These are phyloP conservation scores for Myopa tessellatipennis DNA, from an alignment of 2,888 invertebrate genomes.

Conservation along the genomic window DNA sequence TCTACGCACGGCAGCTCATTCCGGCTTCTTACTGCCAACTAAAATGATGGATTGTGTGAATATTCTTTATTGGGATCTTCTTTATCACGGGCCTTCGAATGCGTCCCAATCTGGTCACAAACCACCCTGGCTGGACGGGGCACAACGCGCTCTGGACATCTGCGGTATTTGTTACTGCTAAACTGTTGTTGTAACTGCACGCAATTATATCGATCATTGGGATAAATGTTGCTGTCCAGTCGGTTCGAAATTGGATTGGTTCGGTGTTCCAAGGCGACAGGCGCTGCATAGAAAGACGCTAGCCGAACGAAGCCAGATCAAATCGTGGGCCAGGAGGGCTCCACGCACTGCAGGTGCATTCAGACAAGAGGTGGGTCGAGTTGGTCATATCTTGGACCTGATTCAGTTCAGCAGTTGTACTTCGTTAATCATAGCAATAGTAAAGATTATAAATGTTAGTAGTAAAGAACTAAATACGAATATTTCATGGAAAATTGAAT, in stretches of 20 bases:
- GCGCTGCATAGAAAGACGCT: not conserved
- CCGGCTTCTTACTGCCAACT: slow-evolving; percentile 64
- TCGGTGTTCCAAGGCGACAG: not conserved
- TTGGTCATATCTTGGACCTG: slow-evolving; percentile 35
- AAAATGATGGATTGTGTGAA: slow-evolving; percentile 67
- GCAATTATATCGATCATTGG: slow-evolving; percentile 19
- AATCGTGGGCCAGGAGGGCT: too few relatives aligned
- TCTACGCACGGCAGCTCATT: slow-evolving; percentile 52
- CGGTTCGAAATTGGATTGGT: slow-evolving; percentile 12
- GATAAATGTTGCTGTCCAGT: slow-evolving; percentile 21
- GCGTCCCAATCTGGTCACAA: too few relatives aligned
- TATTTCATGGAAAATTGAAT: too few relatives aligned
- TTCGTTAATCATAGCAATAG: too few relatives aligned
- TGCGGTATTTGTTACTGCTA: not conserved
- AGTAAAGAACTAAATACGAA: too few relatives aligned
- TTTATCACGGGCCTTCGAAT: slow-evolving; percentile 3
- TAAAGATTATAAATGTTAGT: too few relatives aligned
- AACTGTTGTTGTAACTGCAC: slow-evolving; percentile 13
- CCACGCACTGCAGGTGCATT: slow-evolving; percentile 23
- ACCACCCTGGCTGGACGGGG: not conserved
- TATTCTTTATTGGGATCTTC: slow-evolving; percentile 33
- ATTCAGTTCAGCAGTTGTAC: not conserved
- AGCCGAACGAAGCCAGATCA: not conserved
- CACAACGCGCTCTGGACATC: not conserved
- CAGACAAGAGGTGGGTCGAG: slow-evolving; percentile 36